phyloP scores from a whole-genome alignment of 2,113 vertebrate species.

The Isurus oxyrinchus region DNA sequence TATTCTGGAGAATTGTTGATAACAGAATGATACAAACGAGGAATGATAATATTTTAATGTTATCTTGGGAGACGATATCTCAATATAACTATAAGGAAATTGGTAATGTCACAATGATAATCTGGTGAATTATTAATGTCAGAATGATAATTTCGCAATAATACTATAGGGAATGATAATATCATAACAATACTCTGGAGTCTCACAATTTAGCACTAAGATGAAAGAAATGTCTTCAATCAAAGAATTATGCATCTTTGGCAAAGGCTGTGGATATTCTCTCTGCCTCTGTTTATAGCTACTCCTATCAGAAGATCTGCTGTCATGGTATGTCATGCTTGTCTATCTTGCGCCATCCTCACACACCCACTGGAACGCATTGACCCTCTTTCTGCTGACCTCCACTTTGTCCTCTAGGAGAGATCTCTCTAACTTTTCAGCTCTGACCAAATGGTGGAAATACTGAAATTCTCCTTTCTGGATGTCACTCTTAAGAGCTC shows the following conservation, averaged over 20 bases:
- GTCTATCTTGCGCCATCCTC: neutral
- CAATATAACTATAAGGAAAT: neutral
- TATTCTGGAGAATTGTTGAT: neutral
- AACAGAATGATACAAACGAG: neutral
- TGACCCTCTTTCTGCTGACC: neutral
- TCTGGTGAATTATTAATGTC: neutral
- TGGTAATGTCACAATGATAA: neutral
- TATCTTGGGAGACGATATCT: neutral
- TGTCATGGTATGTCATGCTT: no score
- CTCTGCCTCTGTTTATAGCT: no score
- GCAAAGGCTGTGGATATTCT: neutral
- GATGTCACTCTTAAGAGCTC: neutral
- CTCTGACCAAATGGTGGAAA: neutral
- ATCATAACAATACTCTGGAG: neutral
- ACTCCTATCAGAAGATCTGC: no score
- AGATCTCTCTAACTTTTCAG: neutral
- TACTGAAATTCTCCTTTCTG: neutral
- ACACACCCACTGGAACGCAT: neutral
- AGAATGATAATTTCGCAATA: neutral
- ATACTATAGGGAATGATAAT: neutral
- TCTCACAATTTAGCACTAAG: neutral
- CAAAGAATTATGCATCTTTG: neutral
- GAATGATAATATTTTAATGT: neutral
- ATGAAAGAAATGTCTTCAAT: neutral
- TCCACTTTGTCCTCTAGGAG: neutral